Conservation (phyloP, 1,140 invertebrate genomes). For the Drosophila dunni region DNA sequence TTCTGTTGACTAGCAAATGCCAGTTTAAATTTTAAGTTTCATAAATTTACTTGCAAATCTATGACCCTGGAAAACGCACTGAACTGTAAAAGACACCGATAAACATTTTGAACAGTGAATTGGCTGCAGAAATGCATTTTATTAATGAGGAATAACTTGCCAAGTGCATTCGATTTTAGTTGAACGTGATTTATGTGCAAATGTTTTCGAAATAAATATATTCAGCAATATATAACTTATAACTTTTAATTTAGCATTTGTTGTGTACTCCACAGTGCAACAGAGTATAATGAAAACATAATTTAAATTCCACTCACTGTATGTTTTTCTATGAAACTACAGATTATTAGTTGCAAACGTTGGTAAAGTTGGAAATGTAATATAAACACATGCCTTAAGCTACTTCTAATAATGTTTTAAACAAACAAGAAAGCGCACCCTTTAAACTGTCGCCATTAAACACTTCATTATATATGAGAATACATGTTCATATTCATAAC, state of each 20-base stretch:
- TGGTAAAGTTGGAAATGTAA: no score
- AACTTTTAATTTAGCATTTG: no score
- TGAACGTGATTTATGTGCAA: neutral
- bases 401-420: no score
- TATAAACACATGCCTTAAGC: no score
- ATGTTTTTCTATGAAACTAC: no score
- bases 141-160: slow-evolving; percentile 15
- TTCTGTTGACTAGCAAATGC: slow-evolving; percentile 27
- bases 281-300: no score
- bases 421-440: neutral
- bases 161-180: slow-evolving; percentile 4
- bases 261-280: neutral
- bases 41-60: slow-evolving; percentile 18
- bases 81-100: slow-evolving; percentile 50
- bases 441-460: neutral
- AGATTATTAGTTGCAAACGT: no score
- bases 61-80: slow-evolving; percentile 42
- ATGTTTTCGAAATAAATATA: neutral
- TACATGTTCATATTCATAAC: neutral
- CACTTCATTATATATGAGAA: neutral
- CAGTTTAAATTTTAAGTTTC: slow-evolving; percentile 38
- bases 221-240: no score
- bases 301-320: no score
- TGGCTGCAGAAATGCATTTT: slow-evolving; percentile 19
- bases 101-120: slow-evolving; percentile 22